Base-by-base conservation (phyloP, 2,888 invertebrate genomes). In the Macaria notata region DNA sequence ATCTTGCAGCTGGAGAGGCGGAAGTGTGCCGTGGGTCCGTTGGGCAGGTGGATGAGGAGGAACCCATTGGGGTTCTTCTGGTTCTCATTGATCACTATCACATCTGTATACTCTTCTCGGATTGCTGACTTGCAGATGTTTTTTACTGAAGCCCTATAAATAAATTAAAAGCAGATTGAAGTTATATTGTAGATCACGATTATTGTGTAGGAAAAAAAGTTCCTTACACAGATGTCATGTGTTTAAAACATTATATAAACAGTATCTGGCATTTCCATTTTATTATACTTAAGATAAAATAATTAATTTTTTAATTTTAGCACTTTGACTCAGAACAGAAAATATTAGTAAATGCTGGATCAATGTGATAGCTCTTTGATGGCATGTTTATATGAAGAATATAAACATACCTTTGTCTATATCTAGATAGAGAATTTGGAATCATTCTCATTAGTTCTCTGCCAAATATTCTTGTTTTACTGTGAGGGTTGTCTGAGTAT, bases 11-110 rank as follows among this genome's bases (percentile, higher is more conserved):
- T 98, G 71, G 97, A 97, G 29, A 99, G 82, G 79, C 97, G 96
- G 82, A 99, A 99, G 83, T 98, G 97, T 9, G 98, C 98, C 0
- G 99, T 99, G 0, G 99, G 99, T 0, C 99, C 99, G 67, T 97
- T 94, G 0, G 99, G 99, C 61, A 99, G 91, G 88, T 99, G 99
- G 62, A 98, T 95, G 3, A 99, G 92, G 19, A 99, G 91, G 79
- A 99, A 92, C 3, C 98, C 99, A 88, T 98, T 97, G 0, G 99
- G 99, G 77, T 96, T 94, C 70, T 96, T 96, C 69, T 95, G 94
- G 85, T 99, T 96, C 84, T 99, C 99, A 84, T 99, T 99, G 3
- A 99, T 92, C n/a, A 99, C 93, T 29, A 98, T 88, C 19, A 99
- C 93, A 82, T 99, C 98, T 0, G 98, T 98, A 70, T 94, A 97